phyloP scores from a whole-genome alignment of 2,797 vertebrate species.

The Scyliorhinus canicula region DNA sequence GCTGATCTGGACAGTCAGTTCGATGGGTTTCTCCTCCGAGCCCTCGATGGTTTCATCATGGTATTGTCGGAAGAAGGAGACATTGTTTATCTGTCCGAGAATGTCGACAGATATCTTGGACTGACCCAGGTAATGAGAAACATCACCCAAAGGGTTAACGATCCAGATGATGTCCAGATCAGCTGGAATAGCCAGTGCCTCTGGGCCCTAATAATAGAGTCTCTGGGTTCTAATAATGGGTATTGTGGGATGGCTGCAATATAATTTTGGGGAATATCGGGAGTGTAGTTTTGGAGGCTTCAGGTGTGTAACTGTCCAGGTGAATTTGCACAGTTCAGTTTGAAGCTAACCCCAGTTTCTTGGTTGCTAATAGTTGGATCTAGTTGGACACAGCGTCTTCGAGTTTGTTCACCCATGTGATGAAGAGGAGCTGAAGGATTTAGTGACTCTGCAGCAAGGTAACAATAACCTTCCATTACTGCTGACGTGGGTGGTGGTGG shows the following conservation, averaged over 20 bases:
- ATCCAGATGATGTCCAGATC: neutral
- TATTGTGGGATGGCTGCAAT: neutral
- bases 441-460: conserved; percentile 67
- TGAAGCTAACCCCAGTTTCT: neutral
- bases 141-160: neutral
- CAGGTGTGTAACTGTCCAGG: neutral
- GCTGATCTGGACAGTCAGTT: conserved; percentile 55
- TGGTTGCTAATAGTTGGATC: conserved; percentile 63
- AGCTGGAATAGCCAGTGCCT: neutral
- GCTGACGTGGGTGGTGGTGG: too few relatives aligned
- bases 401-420: conserved; percentile 81
- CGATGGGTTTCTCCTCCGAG: conserved; percentile 68
- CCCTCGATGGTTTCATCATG: conserved; percentile 74
- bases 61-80: conserved; percentile 74
- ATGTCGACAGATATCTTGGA: conserved; percentile 73
- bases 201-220: neutral
- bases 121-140: conserved; percentile 61
- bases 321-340: neutral
- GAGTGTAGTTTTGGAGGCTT: neutral
- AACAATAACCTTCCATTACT: conserved; percentile 39
- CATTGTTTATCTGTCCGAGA: conserved; percentile 77
- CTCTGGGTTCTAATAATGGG: neutral
- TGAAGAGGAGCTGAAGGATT: conserved; percentile 77
- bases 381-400: conserved; percentile 77
- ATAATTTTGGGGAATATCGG: neutral